Evolutionary conservation across 2,113 vertebrate genomes (phyloP).

Genomic region (Pelusios castaneus): DNA sequence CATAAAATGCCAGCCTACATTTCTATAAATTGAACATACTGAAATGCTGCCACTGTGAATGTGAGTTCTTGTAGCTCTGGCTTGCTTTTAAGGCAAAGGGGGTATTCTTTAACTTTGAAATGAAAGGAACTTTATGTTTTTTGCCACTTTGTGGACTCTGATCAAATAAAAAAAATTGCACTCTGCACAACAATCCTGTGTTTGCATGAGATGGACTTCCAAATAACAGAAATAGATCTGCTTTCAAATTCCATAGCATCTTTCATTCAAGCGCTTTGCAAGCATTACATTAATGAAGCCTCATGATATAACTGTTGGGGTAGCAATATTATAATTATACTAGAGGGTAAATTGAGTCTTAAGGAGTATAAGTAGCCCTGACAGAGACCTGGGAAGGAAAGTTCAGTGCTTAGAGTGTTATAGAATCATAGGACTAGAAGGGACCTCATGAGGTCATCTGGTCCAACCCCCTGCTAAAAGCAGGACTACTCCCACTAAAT

Average conservation of each 20-base stretch:
- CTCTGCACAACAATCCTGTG: not conserved
- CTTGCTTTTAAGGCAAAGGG: conserved; percentile 32
- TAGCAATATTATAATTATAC: not conserved
- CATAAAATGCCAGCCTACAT: conserved; percentile 52
- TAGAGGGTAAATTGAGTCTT: fast-evolving
- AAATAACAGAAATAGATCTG: not conserved
- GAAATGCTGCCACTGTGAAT: conserved; percentile 6
- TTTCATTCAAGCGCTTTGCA: not conserved
- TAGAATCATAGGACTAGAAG: too few species aligned
- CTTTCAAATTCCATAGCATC: not conserved
- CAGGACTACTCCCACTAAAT: too few species aligned
- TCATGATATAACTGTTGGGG: not conserved
- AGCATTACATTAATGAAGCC: not conserved
- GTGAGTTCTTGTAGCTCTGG: not conserved
- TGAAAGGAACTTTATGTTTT: not conserved
- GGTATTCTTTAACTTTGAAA: conserved; percentile 25
- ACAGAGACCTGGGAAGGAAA: not conserved
- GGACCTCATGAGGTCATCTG: too few species aligned
- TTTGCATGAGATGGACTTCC: not conserved
- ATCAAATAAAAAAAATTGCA: conserved; percentile 15
- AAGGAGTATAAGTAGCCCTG: not conserved
- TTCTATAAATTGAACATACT: conserved; percentile 19
- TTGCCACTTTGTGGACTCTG: not conserved
- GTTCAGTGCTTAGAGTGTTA: not conserved
- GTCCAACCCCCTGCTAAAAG: too few species aligned